Conservation (phyloP, 37 sponge, comb jelly and placozoan species). For the Diacarnus erythraeanus region DNA sequence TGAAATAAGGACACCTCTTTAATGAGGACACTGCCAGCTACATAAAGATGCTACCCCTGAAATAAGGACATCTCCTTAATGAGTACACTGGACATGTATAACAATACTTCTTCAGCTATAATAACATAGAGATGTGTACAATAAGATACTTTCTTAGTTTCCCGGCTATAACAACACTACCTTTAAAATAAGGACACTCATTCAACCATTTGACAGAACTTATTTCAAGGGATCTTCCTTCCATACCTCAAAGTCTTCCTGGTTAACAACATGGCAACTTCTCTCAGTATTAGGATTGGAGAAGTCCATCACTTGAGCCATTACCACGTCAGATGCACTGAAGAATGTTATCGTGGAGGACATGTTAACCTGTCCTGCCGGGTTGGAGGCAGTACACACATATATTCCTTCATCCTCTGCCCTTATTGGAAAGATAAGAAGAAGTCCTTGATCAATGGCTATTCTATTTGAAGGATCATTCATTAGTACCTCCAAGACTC, state of each 20-base stretch:
- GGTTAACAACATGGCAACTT: slow-evolving; percentile 29
- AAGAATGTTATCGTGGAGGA: slow-evolving; percentile 39
- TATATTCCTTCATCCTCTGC: slow-evolving; percentile 55
- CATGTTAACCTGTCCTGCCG: slow-evolving; percentile 15
- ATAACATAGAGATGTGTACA: too few species aligned
- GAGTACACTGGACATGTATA: too few species aligned
- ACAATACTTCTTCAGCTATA: too few species aligned
- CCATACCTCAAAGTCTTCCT: slow-evolving; percentile 21
- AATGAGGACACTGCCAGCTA: too few species aligned
- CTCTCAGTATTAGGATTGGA: slow-evolving; percentile 6
- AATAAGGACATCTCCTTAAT: too few species aligned
- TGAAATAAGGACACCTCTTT: too few species aligned
- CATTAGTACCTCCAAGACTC: neutral
- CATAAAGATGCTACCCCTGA: too few species aligned
- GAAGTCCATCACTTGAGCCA: slow-evolving; percentile 12
- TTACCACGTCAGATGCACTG: neutral
- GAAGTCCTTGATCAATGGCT: neutral
- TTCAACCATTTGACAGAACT: neutral
- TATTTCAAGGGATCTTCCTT: neutral
- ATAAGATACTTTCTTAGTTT: too few species aligned
- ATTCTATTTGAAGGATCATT: neutral
- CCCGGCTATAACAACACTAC: too few species aligned
- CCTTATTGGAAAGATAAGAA: slow-evolving; percentile 29
- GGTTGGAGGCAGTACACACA: slow-evolving; percentile 52
- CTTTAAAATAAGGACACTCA: too few species aligned